Percentiles rank a stretch among this genome's conserved stretches.
These are phyloP conservation scores for Tribolium castaneum DNA, from an alignment of 1,140 invertebrate genomes.

Conservation along the genomic window DNA sequence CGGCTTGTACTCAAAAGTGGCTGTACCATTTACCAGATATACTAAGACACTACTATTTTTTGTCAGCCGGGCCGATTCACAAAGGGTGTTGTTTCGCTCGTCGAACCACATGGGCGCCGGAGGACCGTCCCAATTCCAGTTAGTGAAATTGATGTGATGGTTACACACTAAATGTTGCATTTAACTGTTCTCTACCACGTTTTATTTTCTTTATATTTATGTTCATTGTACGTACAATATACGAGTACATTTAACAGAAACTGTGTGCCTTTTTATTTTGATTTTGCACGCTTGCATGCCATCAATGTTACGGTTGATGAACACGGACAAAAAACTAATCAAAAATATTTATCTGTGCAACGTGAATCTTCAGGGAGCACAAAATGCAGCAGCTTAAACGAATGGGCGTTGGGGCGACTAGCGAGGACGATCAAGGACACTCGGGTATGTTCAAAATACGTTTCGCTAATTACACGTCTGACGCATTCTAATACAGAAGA, in stretches of 20 bases:
- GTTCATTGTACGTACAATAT: background rate
- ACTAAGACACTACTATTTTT: conserved; percentile 53
- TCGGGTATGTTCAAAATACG: conserved; percentile 68
- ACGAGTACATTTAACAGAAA: conserved; percentile 20
- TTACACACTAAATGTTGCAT: conserved; percentile 36
- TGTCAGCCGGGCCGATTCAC: conserved; percentile 75
- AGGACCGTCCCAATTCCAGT: conserved; percentile 62
- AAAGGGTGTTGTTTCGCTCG: conserved; percentile 77
- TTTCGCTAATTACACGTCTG: background rate
- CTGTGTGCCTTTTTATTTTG: conserved; percentile 23
- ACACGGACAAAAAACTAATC: background rate
- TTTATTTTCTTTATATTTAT: conserved; percentile 35
- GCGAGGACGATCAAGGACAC: conserved; percentile 78
- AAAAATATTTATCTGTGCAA: conserved; percentile 35
- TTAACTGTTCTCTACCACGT: background rate
- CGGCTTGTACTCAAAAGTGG: conserved; percentile 2
- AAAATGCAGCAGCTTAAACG: conserved; percentile 79
- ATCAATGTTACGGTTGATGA: conserved; percentile 33
- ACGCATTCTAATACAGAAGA: conserved; percentile 69
- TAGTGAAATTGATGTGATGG: conserved; percentile 54
- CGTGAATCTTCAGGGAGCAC: conserved; percentile 73
- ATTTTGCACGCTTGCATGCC: conserved; percentile 42
- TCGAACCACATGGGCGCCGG: conserved; percentile 73
- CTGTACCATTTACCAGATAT: background rate
- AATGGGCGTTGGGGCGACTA: conserved; percentile 72